These are phyloP conservation scores for Leucophora obtusa DNA, from an alignment of 2,888 invertebrate species.

Conservation along the genomic window DNA sequence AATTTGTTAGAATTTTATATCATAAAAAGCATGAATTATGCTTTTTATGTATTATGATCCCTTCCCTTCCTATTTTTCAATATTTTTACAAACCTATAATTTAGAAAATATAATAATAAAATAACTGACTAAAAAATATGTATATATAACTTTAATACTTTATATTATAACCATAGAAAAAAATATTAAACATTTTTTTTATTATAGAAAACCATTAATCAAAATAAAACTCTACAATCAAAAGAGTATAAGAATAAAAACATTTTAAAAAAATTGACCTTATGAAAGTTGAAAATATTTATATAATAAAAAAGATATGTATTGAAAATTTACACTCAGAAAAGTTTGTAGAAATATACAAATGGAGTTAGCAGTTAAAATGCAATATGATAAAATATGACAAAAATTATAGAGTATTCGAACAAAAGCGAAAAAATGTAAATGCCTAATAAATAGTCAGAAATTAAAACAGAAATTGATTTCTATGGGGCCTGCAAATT, in stretches of 20 bases:
- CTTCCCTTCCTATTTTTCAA: slow-evolving; percentile 15
- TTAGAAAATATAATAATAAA: slow-evolving; percentile 36
- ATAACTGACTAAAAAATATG: too few relatives aligned
- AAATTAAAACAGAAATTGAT: too few relatives aligned
- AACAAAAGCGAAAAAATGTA: too few relatives aligned
- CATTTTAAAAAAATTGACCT: slow-evolving; percentile 72
- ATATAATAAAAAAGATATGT: slow-evolving; percentile 17
- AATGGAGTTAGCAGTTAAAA: too few relatives aligned
- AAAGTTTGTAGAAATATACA: too few relatives aligned
- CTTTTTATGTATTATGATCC: background rate
- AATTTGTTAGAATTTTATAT: background rate
- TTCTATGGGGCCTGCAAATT: too few relatives aligned
- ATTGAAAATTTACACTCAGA: too few relatives aligned
- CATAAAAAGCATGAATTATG: background rate
- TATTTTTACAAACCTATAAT: slow-evolving; percentile 54
- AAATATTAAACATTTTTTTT: slow-evolving; percentile 43
- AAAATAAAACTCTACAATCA: slow-evolving; percentile 55
- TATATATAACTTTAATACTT: slow-evolving; percentile 9
- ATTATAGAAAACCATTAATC: slow-evolving; percentile 74
- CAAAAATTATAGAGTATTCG: too few relatives aligned
- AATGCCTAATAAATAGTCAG: too few relatives aligned
- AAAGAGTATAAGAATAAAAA: slow-evolving; percentile 50
- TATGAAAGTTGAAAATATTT: slow-evolving; percentile 55
- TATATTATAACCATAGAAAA: background rate
- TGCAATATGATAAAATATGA: too few relatives aligned